Evolutionary conservation across 2,888 invertebrate genomes (phyloP).

Genomic region (Prenolepis imparis): DNA sequence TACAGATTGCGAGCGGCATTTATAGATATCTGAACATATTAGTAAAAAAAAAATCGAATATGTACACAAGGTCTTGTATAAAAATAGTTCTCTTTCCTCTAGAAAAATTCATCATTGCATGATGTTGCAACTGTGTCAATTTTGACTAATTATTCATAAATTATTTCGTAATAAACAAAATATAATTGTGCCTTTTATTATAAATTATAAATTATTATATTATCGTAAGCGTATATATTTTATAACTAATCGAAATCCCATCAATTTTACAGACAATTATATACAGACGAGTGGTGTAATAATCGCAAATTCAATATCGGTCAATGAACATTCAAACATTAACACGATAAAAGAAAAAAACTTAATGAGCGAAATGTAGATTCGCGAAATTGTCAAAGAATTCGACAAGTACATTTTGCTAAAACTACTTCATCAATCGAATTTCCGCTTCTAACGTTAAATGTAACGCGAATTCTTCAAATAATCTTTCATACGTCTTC

Average conservation of each 20-base stretch:
- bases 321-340: background rate
- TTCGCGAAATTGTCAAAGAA: background rate
- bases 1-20: background rate
- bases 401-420: background rate
- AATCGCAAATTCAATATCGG: background rate
- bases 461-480: background rate
- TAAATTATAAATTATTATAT: no score
- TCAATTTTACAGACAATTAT: background rate
- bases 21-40: background rate
- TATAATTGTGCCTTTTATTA: background rate
- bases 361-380: background rate
- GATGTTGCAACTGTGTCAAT: background rate
- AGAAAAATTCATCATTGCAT: background rate
- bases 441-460: background rate
- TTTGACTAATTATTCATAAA: conserved; percentile 18
- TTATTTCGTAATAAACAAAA: background rate
- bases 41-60: background rate
- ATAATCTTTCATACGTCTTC: background rate
- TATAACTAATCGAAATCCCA: background rate
- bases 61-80: background rate
- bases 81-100: background rate
- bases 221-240: background rate
- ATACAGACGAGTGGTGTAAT: background rate
- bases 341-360: background rate
- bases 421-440: background rate